Conservation (phyloP, 2,113 vertebrate species). For the Anguilla rostrata region DNA sequence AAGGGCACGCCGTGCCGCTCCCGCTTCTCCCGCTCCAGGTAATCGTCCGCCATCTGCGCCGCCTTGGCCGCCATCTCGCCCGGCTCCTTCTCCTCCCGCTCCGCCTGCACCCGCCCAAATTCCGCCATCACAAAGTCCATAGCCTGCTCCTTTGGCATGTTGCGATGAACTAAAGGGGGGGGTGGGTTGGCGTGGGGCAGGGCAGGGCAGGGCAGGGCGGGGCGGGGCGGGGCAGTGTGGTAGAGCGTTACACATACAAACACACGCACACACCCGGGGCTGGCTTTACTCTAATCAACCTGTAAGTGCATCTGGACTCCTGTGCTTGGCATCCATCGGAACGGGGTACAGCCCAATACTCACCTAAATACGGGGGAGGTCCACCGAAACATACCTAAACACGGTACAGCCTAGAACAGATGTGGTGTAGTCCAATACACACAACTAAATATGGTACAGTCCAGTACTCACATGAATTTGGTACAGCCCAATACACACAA, state of each 20-base stretch:
- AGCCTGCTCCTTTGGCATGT: constrained; percentile 76
- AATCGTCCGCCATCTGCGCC: constrained; percentile 70
- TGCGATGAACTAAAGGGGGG: constrained; percentile 61
- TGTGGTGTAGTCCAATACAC: too few relatives aligned
- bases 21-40: constrained; percentile 60
- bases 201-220: neutral
- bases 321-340: too few relatives aligned
- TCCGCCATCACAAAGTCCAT: constrained; percentile 65
- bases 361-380: neutral
- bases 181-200: constrained; percentile 30
- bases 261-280: neutral
- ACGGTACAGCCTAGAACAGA: too few relatives aligned
- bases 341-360: neutral
- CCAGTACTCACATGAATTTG: too few relatives aligned
- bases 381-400: neutral
- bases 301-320: neutral
- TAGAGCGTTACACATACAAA: constrained; percentile 4
- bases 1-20: constrained; percentile 62
- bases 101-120: constrained; percentile 60
- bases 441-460: too few relatives aligned
- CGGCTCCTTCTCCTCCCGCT: constrained; percentile 56
- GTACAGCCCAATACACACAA: too few relatives aligned
- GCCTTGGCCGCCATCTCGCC: constrained; percentile 64
- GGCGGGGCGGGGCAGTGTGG: constrained; percentile 32
- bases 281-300: neutral